Evolutionary conservation across 2,113 vertebrate genomes (phyloP), one percentile per base, ranked within the genome.

Genomic region (Sakesphorus luctuosus): DNA sequence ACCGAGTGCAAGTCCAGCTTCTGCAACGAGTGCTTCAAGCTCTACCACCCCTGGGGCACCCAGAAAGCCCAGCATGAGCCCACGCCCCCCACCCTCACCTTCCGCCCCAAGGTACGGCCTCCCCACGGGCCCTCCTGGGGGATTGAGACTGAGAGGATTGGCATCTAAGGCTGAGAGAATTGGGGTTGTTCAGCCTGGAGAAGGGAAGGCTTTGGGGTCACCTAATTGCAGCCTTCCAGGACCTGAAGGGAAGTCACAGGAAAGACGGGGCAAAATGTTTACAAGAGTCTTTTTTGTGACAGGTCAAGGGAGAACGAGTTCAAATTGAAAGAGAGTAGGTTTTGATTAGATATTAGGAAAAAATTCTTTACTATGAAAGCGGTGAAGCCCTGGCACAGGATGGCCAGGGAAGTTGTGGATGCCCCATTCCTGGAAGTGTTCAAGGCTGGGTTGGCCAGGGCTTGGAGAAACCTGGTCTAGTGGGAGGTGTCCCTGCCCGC

Each of bases 21-120:
- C 97, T 99, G 99, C 97, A 99, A 99, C 0, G 99, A 99, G 89
- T 99, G 99, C 97, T 99, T 99, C 97, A 99, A 99, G 93, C 99
- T 99, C 73, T 99, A 99, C 96, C 99, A 99, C 93, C 99, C 99
- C 4, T 99, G 99, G 99, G 99, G 99, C 68, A 99, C 99, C 7
- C 99, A 99, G 59, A 99, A 99, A 73, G 99, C 99, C 67, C 99
- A 99, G 95, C 99, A 99, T 0, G 99, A 99, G 89, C 99, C 99
- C 97, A 99, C 99, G 3, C 97, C 98, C 10, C 99, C 99, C 74
- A 99, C 99, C 61, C 98, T 99, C 96, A 99, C 98, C 96, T 99
- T 99, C 97, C 98, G 99, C 68, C 99, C 99, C 92, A 99, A 99
- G 99, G 99, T 99, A 90, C 1, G 0, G 33, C 14, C 62, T 17